A percentile compares a stretch with the other conserved stretches of the same genome.
Evolutionary conservation across 2,888 invertebrate species (phyloP).

Genomic region (Dione juno): DNA sequence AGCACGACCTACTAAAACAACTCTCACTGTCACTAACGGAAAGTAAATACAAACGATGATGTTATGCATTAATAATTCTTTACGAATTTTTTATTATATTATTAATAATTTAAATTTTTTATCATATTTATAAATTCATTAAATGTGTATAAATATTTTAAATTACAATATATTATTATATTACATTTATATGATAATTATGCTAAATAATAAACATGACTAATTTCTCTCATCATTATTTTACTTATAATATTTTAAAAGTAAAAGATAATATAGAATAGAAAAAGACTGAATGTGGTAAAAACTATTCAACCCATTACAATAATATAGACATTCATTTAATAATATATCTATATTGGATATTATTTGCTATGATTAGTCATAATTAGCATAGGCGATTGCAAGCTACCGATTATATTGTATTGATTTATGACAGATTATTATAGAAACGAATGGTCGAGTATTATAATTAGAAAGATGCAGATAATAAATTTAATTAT

Average conservation of each 20-base stretch:
- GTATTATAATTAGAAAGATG: not conserved
- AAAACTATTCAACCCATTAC: slow-evolving; percentile 21
- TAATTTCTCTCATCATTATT: too few relatives aligned
- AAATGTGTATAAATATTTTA: too few relatives aligned
- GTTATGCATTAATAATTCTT: slow-evolving; percentile 52
- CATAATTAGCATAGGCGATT: slow-evolving; percentile 39
- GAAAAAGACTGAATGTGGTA: not conserved
- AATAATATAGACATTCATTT: slow-evolving; percentile 3
- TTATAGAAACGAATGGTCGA: slow-evolving; percentile 28
- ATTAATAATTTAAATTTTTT: not conserved
- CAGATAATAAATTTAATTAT: too few relatives aligned
- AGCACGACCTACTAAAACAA: slow-evolving; percentile 76
- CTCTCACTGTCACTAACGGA: slow-evolving; percentile 70
- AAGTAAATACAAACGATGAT: slow-evolving; percentile 48
- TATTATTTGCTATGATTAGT: slow-evolving; percentile 40
- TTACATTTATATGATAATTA: too few relatives aligned
- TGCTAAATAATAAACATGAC: too few relatives aligned
- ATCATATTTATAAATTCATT: too few relatives aligned
- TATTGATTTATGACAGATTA: slow-evolving; percentile 40
- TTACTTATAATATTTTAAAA: too few relatives aligned
- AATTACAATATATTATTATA: too few relatives aligned
- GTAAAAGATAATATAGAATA: too few relatives aligned
- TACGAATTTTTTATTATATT: slow-evolving; percentile 16
- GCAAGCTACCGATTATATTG: slow-evolving; percentile 37
- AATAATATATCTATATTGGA: slow-evolving; percentile 30